Evolutionary conservation across 2,888 invertebrate species (phyloP), one percentile per base, ranked within the genome.

Genomic region (Chaetogeoica ovagalla): DNA sequence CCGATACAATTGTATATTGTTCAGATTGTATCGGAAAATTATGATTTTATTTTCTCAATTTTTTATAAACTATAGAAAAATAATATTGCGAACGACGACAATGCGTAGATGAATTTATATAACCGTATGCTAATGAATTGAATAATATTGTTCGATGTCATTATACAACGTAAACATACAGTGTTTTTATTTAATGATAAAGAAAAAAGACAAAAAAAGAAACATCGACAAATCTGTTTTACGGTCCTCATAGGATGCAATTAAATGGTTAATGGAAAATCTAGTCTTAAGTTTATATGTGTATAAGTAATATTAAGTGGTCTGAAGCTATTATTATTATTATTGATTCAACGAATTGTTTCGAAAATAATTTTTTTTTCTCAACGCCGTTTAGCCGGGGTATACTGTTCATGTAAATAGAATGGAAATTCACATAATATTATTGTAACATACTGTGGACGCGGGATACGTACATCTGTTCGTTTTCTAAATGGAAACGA

Each of bases 371-470:
- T 13, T 48, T 15, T 72, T 52, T 62, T 73, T 17, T 63, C 37
- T 62, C 48, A 9, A n/a, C 60, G 13, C 15, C 23, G 13, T 52
- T 21, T 30, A 19, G 9, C 37, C 5, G 52, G 5, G 21, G 21
- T 17, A n/a, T n/a, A 57, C 65, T 63, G 21, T 37, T 65, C 55
- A 65, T 74, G 74, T 55, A 74, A 74, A 74, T 74, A 13, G 52
- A 8, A 65, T 21, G 63, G 52, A 52, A 63, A 55, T 73, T 52
- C 15, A 65, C 65, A 65, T 21, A 55, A 65, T 55, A 37, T 63
- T 21, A 55, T 37, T 21, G 37, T 8, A 55, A n/a, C 0, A 62
- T 37, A 55, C 43, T 55, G 55, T 69, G 17, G 4, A 48, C 13
- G 13, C 48, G 39, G 39, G 21, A n/a, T 48, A 66, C 15, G 13